phyloP scores from a whole-genome alignment of 2,888 invertebrate genomes.

The Drosophila glabriapex region DNA sequence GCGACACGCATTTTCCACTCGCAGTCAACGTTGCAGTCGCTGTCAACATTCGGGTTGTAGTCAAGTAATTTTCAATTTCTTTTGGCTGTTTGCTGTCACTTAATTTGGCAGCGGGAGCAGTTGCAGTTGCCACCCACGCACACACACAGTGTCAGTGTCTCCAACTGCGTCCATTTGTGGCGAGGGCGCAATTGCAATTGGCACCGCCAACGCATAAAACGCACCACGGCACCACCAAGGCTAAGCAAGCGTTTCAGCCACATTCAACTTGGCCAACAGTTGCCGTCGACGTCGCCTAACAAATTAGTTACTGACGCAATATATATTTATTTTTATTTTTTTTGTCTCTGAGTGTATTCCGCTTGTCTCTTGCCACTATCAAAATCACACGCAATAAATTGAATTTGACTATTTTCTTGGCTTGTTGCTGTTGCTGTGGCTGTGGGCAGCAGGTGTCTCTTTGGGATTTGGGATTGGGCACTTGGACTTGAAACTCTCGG shows the following conservation, averaged over 20 bases:
- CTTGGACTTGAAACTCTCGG: conserved; percentile 9
- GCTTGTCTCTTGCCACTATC: conserved; percentile 69
- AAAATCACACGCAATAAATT: conserved; percentile 80
- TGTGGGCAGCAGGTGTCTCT: conserved; percentile 30
- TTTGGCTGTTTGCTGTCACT: conserved; percentile 64
- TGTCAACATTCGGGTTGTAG: conserved; percentile 9
- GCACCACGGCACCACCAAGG: conserved; percentile 5
- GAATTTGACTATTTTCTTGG: conserved; percentile 46
- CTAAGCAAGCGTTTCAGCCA: neutral
- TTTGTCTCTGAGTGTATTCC: conserved; percentile 51
- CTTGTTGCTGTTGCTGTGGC: conserved; percentile 1
- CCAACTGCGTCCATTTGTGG: conserved; percentile 34
- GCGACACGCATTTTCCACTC: conserved; percentile 61
- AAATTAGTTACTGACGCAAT: conserved; percentile 80
- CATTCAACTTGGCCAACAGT: conserved; percentile 27
- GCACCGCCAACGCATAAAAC: conserved; percentile 59
- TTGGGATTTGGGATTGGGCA: neutral
- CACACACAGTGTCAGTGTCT: conserved; percentile 35
- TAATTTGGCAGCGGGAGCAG: conserved; percentile 74
- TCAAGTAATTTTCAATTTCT: conserved; percentile 68
- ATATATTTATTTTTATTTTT: conserved; percentile 23
- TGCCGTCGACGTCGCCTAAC: conserved; percentile 40
- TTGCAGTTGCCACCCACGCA: conserved; percentile 64
- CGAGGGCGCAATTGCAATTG: conserved; percentile 69
- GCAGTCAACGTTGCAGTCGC: conserved; percentile 12